phyloP scores from a whole-genome alignment of 2,113 vertebrate genomes.

The Sphaerodactylus townsendi region DNA sequence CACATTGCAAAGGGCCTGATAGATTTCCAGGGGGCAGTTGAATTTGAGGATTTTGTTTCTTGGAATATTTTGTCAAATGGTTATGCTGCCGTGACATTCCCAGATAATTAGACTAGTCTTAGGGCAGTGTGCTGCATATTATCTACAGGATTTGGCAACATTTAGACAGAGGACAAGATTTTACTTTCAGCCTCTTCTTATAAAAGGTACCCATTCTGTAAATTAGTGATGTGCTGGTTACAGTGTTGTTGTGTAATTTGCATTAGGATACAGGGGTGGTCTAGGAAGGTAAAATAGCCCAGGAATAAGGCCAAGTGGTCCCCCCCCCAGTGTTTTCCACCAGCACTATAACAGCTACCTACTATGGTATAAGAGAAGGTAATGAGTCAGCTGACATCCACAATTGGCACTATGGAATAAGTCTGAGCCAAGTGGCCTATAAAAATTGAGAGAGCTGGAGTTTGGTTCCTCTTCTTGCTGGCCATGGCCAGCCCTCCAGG shows the following conservation, averaged over 20 bases:
- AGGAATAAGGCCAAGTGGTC: too few species aligned
- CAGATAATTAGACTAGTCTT: background rate
- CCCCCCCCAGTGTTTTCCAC: too few species aligned
- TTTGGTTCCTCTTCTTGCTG: too few species aligned
- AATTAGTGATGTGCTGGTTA: background rate
- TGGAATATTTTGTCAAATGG: background rate
- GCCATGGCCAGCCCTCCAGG: too few species aligned
- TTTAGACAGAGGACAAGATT: background rate
- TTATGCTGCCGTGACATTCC: background rate
- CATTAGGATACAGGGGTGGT: too few species aligned
- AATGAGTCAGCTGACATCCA: too few species aligned
- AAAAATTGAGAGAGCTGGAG: too few species aligned
- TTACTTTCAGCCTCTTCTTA: background rate
- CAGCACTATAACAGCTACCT: too few species aligned
- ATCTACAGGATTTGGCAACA: background rate
- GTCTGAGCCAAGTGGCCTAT: too few species aligned
- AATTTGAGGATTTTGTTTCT: background rate
- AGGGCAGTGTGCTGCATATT: background rate
- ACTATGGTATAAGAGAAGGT: too few species aligned
- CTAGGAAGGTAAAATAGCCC: too few species aligned
- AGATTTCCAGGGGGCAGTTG: background rate
- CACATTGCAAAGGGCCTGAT: background rate
- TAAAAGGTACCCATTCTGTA: background rate
- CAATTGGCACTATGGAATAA: too few species aligned
- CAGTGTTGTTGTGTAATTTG: background rate